A percentile compares a stretch with the other conserved stretches of the same genome.
Evolutionary conservation across 2,113 vertebrate species (phyloP).

Genomic region (Psammodynastes pulverulentus): DNA sequence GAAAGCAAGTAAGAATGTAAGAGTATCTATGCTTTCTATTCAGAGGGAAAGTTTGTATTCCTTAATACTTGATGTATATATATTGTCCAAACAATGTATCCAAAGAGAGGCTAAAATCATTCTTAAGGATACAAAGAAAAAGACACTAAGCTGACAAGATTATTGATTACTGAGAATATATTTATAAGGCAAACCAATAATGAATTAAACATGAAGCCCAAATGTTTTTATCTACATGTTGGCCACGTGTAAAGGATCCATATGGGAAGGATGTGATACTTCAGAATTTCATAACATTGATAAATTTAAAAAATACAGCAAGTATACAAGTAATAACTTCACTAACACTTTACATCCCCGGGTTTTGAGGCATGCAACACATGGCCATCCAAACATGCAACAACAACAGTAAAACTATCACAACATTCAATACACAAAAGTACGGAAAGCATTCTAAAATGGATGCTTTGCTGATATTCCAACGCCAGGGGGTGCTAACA

Average conservation of each 20-base stretch:
- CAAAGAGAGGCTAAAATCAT: background rate
- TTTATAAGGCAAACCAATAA: background rate
- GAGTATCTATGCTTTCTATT: background rate
- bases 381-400: background rate
- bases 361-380: background rate
- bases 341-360: background rate
- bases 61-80: background rate
- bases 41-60: background rate
- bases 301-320: background rate
- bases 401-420: background rate
- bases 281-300: background rate
- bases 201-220: background rate
- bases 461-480: background rate
- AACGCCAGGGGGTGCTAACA: conserved; percentile 9
- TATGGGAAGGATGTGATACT: background rate
- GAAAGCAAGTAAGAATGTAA: background rate
- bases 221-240: background rate
- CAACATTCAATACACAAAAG: background rate
- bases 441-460: background rate
- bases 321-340: background rate
- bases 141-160: background rate
- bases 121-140: background rate
- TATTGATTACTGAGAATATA: background rate
- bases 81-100: background rate
- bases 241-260: background rate